Evolutionary conservation across 2,113 vertebrate genomes (phyloP), one percentile per base, ranked within the genome.

Genomic region (Tachysurus vachellii): DNA sequence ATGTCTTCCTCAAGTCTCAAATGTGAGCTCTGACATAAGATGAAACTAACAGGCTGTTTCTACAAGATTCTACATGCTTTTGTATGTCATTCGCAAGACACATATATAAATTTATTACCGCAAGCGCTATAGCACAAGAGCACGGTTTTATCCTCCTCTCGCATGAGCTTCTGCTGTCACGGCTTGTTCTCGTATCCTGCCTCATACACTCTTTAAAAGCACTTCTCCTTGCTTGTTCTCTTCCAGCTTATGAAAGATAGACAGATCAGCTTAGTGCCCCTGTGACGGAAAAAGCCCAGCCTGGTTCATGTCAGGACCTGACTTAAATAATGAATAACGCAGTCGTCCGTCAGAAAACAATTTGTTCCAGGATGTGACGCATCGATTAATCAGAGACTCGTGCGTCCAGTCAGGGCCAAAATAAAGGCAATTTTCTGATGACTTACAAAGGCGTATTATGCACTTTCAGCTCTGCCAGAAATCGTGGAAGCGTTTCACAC

Each of bases 41-140:
- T 64, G 26, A 88, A 89, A 62, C 62, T 5, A 91, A 91, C 90
- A 61, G 88, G 80, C 70, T 89, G 57, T 89, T 91, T 90, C 89
- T 76, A 36, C 36, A 70, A 86, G 71, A 50, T 70, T 80, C 53
- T 50, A 21, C 44, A 26, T 16, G 62, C 56, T 61, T 53, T 53
- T 68, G 23, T 50, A 23, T 50, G 64, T 54, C 47, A 9, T 73
- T 44, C 19, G 42, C 10, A 17, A 47, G 44, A 47, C 56, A 59
- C 83, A n/a, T 26, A 75, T 57, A 61, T 70, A 13, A 59, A 76
- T 59, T 12, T 76, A 47, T 44, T 85, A 76, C 23, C 70, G 42
- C 82, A 84, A 23, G 13, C 83, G 42, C 28, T 73, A 36, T 84
- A 42, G 10, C 68, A 28, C 54, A 64, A 28, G 26, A 53, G 12